Evolutionary conservation across 2,888 invertebrate species (phyloP), one percentile per base, ranked within the genome.

Genomic region (Polyommatus iphigenia): DNA sequence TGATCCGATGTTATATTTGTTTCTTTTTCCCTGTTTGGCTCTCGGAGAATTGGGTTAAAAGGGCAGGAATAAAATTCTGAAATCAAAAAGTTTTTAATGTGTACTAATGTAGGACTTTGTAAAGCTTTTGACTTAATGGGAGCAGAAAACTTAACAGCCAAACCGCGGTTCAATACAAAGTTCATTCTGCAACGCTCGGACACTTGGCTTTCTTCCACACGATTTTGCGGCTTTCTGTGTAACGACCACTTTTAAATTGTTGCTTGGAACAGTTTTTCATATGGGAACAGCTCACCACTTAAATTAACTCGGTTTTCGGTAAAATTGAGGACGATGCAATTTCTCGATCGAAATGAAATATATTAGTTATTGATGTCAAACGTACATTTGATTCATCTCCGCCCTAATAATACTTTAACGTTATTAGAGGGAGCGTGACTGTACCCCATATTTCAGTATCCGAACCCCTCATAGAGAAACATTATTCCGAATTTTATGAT

Each of bases 191-290:
- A 20, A 73, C 24, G 20, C 36, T 72, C 41, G 72, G 36, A 41
- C 41, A 24, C 73, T 73, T 73, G 73, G 73, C 73, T 46, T 41
- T 20, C 73, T 73, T 73, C 73, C 73, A 73, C 73, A 73, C 73
- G 73, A 41, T 46, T 73, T 46, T 24, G 41, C 41, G 41, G 41
- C 20, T 41, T 73, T 73, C 15, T 67, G 67, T 67, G 67, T 32
- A 67, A 67, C 67, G 4, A 67, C 29, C 67, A 18, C 67, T 67
- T 67, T 67, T 67, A 67, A 67, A 67, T 67, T 67, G 67, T 67
- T 67, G 29, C 67, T 67, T 29, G 4, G 13, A 67, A 29, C 29
- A 67, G 67, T 67, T 67, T 67, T 67, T 67, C 67, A 29, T 67
- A 13, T 67, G 67, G 62, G 62, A 62, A 62, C 24, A 3, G 24